Evolutionary conservation across 2,113 vertebrate genomes (phyloP).

Genomic region (Pteronura brasiliensis): DNA sequence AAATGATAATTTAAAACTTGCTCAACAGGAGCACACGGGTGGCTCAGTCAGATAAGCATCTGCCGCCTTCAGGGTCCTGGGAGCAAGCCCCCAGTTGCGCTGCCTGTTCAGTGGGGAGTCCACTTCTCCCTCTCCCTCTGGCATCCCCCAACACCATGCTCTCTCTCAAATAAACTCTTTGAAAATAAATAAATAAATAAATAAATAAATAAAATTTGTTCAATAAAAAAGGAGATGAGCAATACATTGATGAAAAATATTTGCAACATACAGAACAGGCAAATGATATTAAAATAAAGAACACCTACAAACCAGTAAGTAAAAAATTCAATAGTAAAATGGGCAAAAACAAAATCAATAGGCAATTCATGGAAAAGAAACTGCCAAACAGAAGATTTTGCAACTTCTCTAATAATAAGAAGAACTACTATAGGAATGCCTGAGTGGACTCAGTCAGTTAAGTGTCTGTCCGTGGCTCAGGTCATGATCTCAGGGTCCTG

Average conservation of each 20-base stretch:
- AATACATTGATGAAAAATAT: not conserved
- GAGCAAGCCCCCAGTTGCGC: not conserved
- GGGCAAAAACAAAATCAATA: conserved; percentile 2
- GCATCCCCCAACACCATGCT: not conserved
- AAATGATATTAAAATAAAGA: conserved; percentile 3
- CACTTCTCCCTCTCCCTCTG: not conserved
- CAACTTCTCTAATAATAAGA: not conserved
- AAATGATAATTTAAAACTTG: conserved; percentile 5
- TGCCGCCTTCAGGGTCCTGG: not conserved
- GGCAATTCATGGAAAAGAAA: not conserved
- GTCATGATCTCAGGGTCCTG: no score
- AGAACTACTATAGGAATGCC: not conserved
- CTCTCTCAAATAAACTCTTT: not conserved
- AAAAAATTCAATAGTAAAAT: not conserved
- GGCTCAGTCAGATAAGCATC: not conserved
- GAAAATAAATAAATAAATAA: not conserved
- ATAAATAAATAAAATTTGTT: not conserved
- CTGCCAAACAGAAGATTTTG: not conserved
- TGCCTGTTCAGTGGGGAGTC: no score
- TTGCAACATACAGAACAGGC: not conserved
- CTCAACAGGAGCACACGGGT: not conserved
- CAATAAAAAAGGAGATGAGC: not conserved
- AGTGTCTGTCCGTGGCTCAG: no score
- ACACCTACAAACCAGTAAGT: not conserved
- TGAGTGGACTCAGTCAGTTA: no score